A percentile compares a stretch with the other conserved stretches of the same genome.
Conservation (phyloP, 2,888 invertebrate genomes). For the Ornithoptera alexandrae region DNA sequence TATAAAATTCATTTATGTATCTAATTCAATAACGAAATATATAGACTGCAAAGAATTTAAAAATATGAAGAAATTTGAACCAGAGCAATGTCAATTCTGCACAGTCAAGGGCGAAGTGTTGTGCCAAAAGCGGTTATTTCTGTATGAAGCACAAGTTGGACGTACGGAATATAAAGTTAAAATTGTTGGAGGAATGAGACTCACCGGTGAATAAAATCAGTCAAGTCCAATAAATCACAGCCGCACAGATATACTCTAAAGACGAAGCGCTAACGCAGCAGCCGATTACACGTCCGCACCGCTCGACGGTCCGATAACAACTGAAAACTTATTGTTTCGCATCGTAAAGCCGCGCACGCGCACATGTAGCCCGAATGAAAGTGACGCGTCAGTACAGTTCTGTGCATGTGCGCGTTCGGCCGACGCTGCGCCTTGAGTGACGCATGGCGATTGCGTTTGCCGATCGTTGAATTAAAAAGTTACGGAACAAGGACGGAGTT, state of each 20-base stretch:
- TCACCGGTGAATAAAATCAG: constrained; percentile 56
- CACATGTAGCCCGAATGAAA: constrained; percentile 50
- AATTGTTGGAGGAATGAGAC: constrained; percentile 42
- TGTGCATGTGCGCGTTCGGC: constrained; percentile 45
- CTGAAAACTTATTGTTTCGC: constrained; percentile 51
- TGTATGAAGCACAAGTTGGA: constrained; percentile 42
- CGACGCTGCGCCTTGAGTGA: constrained; percentile 45
- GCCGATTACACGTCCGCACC: constrained; percentile 45
- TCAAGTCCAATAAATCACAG: constrained; percentile 62
- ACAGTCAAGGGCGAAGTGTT: constrained; percentile 54
- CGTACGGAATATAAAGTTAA: constrained; percentile 55
- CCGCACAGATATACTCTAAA: constrained; percentile 39
- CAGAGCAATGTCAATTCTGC: constrained; percentile 36
- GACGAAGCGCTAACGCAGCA: constrained; percentile 39
- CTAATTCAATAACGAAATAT: constrained; percentile 8
- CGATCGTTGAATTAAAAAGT: constrained; percentile 36
- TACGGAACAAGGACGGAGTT: constrained; percentile 38
- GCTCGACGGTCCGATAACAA: constrained; percentile 53
- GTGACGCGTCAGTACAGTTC: constrained; percentile 45
- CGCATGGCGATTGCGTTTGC: constrained; percentile 42
- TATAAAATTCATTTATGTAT: background rate
- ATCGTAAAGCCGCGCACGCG: constrained; percentile 42
- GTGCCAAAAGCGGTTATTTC: constrained; percentile 72
- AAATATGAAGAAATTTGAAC: constrained; percentile 36
- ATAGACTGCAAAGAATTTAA: constrained; percentile 19